Evolutionary conservation across 2,888 invertebrate species (phyloP).

Genomic region (Nudaria mundana): DNA sequence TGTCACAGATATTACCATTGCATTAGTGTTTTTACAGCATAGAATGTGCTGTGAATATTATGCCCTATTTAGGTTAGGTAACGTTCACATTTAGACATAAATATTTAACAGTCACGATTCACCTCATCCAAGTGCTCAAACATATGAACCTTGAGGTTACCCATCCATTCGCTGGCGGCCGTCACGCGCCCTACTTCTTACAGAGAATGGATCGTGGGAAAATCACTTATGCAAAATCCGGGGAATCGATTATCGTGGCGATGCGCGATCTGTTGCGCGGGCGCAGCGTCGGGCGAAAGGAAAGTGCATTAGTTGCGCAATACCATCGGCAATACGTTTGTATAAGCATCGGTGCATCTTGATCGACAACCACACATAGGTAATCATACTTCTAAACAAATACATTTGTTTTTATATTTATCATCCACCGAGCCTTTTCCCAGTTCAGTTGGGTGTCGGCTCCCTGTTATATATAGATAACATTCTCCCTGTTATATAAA

Average conservation of each 20-base stretch:
- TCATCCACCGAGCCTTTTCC: no score
- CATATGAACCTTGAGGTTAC: conserved; percentile 59
- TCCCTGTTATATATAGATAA: no score
- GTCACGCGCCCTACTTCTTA: conserved; percentile 61
- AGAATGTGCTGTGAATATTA: no score
- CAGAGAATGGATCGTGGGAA: conserved; percentile 73
- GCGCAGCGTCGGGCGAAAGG: conserved; percentile 49
- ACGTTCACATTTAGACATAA: background rate
- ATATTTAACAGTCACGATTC: conserved; percentile 7
- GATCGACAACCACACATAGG: conserved; percentile 16
- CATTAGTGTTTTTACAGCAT: no score
- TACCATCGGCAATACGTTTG: conserved; percentile 32
- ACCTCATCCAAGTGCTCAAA: conserved; percentile 21
- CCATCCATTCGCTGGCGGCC: conserved; percentile 62
- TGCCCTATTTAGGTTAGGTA: conserved; percentile 5
- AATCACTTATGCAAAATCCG: conserved; percentile 69
- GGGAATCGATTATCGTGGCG: conserved; percentile 69
- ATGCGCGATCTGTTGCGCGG: conserved; percentile 38
- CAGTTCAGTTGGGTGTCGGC: no score
- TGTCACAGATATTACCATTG: no score
- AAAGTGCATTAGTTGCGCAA: conserved; percentile 73
- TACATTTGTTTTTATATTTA: no score
- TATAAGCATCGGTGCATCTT: conserved; percentile 20
- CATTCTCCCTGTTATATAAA: no score
- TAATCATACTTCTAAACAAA: background rate